Evolutionary conservation across 1,140 invertebrate species (phyloP).

Genomic region (Branchinecta lindahli): DNA sequence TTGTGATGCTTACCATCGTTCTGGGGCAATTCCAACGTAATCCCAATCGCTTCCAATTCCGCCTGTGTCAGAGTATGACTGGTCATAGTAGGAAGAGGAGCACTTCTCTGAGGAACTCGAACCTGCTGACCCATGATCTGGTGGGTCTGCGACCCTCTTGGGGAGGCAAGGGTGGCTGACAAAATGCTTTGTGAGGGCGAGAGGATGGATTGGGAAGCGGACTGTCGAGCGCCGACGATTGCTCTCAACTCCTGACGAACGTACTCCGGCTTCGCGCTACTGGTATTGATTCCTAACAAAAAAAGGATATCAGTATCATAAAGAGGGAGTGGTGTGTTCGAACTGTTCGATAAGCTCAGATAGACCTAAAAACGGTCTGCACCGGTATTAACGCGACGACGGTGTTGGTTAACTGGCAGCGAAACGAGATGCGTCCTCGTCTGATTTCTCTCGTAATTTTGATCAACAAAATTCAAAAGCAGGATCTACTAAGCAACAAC

Average conservation of each 20-base stretch:
- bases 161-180: background rate
- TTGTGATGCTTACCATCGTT: background rate
- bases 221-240: background rate
- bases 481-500: no score
- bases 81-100: background rate
- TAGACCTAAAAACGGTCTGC: no score
- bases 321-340: no score
- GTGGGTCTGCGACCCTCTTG: background rate
- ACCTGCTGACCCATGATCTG: slow-evolving; percentile 6
- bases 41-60: background rate
- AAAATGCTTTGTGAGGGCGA: slow-evolving; percentile 2
- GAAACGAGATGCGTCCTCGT: no score
- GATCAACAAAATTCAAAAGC: no score
- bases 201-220: background rate
- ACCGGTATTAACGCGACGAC: no score
- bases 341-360: no score
- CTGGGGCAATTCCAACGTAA: background rate
- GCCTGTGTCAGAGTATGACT: background rate
- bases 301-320: no score
- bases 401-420: no score
- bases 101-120: background rate
- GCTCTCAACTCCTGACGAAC: slow-evolving; percentile 1
- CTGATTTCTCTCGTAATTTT: no score
- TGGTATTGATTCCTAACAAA: no score
- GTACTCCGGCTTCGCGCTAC: background rate